Evolutionary conservation across 2,888 invertebrate genomes (phyloP).

Genomic region (Sylvicola fuscatus): DNA sequence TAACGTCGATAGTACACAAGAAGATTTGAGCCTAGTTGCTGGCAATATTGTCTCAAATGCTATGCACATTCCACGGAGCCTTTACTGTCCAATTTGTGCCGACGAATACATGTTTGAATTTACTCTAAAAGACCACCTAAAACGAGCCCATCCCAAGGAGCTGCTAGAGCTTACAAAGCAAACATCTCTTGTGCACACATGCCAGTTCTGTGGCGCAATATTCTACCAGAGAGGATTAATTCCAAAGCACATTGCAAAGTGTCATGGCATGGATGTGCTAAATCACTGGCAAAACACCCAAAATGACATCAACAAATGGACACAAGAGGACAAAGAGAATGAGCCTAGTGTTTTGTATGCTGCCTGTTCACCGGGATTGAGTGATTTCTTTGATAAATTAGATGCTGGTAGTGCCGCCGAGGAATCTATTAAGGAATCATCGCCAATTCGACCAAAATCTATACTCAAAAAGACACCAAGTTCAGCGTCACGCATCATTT

Average conservation of each 20-base stretch:
- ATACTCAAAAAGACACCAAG: slow-evolving; percentile 9
- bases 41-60: slow-evolving; percentile 6
- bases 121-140: slow-evolving; percentile 9
- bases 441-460: slow-evolving; percentile 6
- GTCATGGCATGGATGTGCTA: slow-evolving; percentile 7
- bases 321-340: slow-evolving; percentile 4
- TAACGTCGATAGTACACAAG: neutral
- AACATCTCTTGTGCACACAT: slow-evolving; percentile 2
- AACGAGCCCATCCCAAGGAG: slow-evolving; percentile 7
- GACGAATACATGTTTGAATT: slow-evolving; percentile 11
- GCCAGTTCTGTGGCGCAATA: slow-evolving; percentile 9
- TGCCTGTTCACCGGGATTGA: slow-evolving; percentile 8
- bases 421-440: neutral
- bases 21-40: slow-evolving; percentile 6
- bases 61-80: slow-evolving; percentile 6
- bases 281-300: slow-evolving; percentile 7
- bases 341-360: slow-evolving; percentile 7
- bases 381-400: slow-evolving; percentile 9
- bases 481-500: slow-evolving; percentile 5
- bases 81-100: slow-evolving; percentile 10
- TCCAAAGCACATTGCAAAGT: slow-evolving; percentile 9
- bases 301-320: slow-evolving; percentile 4
- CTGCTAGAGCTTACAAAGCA: neutral
- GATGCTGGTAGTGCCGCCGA: slow-evolving; percentile 1
- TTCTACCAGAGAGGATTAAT: slow-evolving; percentile 7